Evolutionary conservation across 2,113 vertebrate genomes (phyloP).

Genomic region (Coracopsis vasa): DNA sequence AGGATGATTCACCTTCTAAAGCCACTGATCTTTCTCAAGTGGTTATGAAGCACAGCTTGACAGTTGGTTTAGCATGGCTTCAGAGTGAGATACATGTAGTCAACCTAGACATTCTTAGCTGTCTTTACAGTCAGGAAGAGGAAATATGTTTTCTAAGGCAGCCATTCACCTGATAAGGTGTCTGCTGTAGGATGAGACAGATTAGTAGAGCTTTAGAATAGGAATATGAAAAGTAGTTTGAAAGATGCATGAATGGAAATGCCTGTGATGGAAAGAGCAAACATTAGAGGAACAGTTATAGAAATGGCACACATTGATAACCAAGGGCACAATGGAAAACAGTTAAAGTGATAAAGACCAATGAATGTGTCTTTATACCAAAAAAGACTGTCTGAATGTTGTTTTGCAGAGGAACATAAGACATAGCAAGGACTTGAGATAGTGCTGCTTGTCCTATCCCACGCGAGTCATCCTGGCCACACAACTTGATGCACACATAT

Average conservation of each 20-base stretch:
- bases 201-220: neutral
- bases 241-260: neutral
- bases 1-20: neutral
- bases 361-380: neutral
- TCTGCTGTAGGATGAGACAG: neutral
- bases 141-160: neutral
- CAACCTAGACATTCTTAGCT: neutral
- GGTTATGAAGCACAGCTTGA: neutral
- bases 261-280: neutral
- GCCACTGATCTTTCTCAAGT: neutral
- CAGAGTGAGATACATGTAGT: neutral
- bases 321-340: neutral
- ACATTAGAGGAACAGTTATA: neutral
- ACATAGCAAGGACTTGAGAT: neutral
- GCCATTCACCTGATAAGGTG: neutral
- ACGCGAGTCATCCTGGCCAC: neutral
- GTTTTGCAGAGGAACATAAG: neutral
- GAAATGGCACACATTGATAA: neutral
- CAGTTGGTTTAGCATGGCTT: neutral
- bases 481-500: neutral
- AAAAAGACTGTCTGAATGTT: neutral
- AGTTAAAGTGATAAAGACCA: neutral
- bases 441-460: neutral
- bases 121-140: neutral
- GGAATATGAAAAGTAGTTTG: neutral